These are phyloP conservation scores for Leiothrix lutea DNA, from an alignment of 2,113 vertebrate genomes.

Conservation along the genomic window DNA sequence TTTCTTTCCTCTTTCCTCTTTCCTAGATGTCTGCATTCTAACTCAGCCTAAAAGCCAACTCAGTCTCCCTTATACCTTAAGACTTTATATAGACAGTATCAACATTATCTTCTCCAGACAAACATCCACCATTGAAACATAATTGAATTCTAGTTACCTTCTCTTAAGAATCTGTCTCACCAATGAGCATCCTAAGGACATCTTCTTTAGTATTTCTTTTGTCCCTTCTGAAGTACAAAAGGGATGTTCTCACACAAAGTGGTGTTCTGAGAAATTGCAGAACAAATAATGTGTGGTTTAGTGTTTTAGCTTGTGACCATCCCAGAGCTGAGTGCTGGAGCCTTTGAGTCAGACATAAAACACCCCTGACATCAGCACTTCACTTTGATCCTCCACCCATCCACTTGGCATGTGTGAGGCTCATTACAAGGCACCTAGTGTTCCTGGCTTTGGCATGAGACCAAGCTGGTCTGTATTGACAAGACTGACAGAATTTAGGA, in stretches of 20 bases:
- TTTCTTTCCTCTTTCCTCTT: background rate
- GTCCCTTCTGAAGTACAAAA: background rate
- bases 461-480: background rate
- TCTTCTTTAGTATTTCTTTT: background rate
- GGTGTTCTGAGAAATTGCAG: background rate
- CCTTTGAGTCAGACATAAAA: slow-evolving; percentile 33
- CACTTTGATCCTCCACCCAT: background rate
- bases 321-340: background rate
- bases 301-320: background rate
- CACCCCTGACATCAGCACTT: background rate
- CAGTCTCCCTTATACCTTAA: background rate
- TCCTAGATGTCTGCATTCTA: background rate
- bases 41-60: background rate
- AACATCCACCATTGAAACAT: background rate
- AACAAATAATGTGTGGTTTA: background rate
- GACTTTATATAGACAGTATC: background rate
- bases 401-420: background rate
- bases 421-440: slow-evolving; percentile 23
- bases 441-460: slow-evolving; percentile 16
- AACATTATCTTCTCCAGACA: background rate
- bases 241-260: background rate
- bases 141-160: background rate
- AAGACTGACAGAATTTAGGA: background rate
- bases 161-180: background rate
- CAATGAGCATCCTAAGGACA: background rate